Conservation (phyloP, 2,888 invertebrate species). For the Amorpha juglandis region DNA sequence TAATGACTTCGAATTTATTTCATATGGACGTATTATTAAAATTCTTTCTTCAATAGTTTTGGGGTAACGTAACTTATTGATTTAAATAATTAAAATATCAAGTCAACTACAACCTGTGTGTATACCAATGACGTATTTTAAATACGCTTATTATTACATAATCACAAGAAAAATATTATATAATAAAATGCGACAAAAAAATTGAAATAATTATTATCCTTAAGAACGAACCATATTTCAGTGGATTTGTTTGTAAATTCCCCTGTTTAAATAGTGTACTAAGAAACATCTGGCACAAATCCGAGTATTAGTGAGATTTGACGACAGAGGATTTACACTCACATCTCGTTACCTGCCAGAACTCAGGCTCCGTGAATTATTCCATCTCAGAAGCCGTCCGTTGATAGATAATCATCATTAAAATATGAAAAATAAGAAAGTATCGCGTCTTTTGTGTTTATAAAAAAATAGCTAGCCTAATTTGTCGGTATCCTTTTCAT, state of each 20-base stretch:
- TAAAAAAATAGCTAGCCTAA: too few species aligned
- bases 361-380: not conserved
- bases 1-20: too few species aligned
- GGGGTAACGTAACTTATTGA: too few species aligned
- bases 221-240: conserved; percentile 1
- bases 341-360: conserved; percentile 11
- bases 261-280: not conserved
- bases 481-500: too few species aligned
- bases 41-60: too few species aligned
- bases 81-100: too few species aligned
- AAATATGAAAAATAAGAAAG: not conserved
- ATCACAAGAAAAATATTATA: too few species aligned
- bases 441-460: not conserved
- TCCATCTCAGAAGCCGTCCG: not conserved
- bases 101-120: too few species aligned
- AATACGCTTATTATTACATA: too few species aligned
- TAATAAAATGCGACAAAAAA: too few species aligned
- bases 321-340: conserved; percentile 8
- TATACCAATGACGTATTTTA: too few species aligned
- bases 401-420: not conserved
- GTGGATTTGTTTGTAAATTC: conserved; percentile 1
- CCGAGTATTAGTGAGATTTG: conserved; percentile 20
- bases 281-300: conserved; percentile 13
- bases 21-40: too few species aligned
- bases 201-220: not conserved